Evolutionary conservation across 2,888 invertebrate genomes (phyloP).

Genomic region (Drepana falcataria): DNA sequence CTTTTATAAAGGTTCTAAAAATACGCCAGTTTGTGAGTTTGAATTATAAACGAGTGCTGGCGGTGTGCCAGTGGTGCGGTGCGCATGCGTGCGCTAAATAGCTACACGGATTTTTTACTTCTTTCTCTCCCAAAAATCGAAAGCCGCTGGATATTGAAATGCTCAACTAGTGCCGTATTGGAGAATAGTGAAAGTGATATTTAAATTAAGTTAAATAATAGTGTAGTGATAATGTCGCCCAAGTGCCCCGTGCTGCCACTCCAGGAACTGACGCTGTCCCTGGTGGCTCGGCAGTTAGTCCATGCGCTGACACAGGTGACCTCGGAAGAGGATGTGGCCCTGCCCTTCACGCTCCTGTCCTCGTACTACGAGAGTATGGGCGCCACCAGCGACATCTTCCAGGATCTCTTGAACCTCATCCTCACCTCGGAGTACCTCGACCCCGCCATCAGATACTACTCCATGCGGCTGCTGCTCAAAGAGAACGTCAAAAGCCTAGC

Average conservation of each 20-base stretch:
- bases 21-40: conserved; percentile 62
- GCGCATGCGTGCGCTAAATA: conserved; percentile 67
- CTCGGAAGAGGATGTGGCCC: conserved; percentile 76
- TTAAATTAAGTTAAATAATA: conserved; percentile 22
- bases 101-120: conserved; percentile 57
- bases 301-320: conserved; percentile 81
- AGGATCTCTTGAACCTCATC: conserved; percentile 82
- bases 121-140: conserved; percentile 56
- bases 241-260: conserved; percentile 80
- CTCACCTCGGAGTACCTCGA: conserved; percentile 82
- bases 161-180: conserved; percentile 51
- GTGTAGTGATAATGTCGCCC: conserved; percentile 79
- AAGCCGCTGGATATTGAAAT: conserved; percentile 45
- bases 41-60: conserved; percentile 68
- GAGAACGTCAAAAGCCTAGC: conserved; percentile 82
- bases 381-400: conserved; percentile 83
- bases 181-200: conserved; percentile 42
- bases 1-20: conserved; percentile 72
- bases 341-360: conserved; percentile 79
- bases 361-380: conserved; percentile 80
- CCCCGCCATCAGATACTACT: conserved; percentile 82
- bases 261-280: conserved; percentile 78
- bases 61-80: conserved; percentile 46
- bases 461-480: conserved; percentile 81
- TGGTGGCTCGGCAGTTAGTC: conserved; percentile 80